These are phyloP conservation scores for Rhodeus uyekii DNA, from an alignment of 2,797 vertebrate genomes.

Conservation along the genomic window DNA sequence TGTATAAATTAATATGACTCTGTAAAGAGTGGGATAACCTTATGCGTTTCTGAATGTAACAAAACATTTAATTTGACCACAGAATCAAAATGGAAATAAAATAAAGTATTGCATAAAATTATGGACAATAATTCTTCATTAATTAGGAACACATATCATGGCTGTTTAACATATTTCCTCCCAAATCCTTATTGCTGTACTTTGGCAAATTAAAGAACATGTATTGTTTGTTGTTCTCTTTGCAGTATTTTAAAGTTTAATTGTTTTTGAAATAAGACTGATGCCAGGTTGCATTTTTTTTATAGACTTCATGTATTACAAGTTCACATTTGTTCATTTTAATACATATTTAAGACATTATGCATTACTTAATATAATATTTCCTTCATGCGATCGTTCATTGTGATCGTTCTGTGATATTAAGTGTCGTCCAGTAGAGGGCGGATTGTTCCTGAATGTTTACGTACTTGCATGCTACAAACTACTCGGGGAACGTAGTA, in stretches of 20 bases:
- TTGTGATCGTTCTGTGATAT: background rate
- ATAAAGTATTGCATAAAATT: background rate
- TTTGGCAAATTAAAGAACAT: background rate
- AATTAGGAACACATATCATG: background rate
- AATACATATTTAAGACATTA: no score
- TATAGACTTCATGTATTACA: no score
- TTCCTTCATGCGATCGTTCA: background rate
- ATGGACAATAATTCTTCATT: background rate
- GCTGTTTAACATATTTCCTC: background rate
- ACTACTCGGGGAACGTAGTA: background rate
- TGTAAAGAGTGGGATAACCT: background rate
- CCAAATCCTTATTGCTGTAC: background rate
- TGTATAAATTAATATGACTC: background rate
- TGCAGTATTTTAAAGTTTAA: background rate
- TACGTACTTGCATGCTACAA: background rate
- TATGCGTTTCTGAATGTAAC: background rate
- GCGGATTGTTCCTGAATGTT: conserved; percentile 6
- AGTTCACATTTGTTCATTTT: no score
- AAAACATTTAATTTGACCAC: background rate
- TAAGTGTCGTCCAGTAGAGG: conserved; percentile 2
- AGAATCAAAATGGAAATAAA: background rate
- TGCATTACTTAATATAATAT: background rate
- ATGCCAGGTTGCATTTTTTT: background rate
- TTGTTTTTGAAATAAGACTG: background rate
- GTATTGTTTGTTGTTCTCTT: background rate